Evolutionary conservation across 2,797 vertebrate genomes (phyloP).

Genomic region (Helicolenus hilgendorfi): DNA sequence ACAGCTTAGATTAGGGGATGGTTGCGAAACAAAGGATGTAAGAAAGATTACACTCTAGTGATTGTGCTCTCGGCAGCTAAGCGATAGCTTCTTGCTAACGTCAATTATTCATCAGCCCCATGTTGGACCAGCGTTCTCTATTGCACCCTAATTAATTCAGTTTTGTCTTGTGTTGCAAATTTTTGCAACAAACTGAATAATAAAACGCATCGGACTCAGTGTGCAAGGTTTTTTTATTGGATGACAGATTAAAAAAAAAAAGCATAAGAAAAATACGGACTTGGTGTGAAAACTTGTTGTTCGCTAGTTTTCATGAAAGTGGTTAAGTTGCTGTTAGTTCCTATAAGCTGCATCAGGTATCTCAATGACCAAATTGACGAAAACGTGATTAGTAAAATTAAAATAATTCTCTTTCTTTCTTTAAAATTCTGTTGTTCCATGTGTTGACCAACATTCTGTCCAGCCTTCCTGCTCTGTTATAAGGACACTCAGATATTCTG

Average conservation of each 20-base stretch:
- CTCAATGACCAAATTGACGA: neutral
- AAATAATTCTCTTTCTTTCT: neutral
- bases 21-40: no score
- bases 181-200: no score
- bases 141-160: no score
- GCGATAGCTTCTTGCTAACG: no score
- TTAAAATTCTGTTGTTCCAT: neutral
- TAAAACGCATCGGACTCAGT: no score
- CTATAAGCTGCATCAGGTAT: neutral
- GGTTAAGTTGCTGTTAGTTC: neutral
- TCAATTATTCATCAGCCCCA: no score
- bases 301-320: neutral
- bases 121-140: no score
- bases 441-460: neutral
- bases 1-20: no score
- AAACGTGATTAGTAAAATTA: neutral
- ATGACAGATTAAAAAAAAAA: neutral
- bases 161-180: no score
- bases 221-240: no score
- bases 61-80: no score
- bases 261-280: neutral
- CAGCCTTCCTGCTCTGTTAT: neutral
- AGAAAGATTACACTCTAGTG: no score
- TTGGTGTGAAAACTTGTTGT: neutral
- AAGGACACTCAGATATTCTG: conserved; percentile 4